Evolutionary conservation across 2,888 invertebrate species (phyloP).

Genomic region (Caenorhabditis becei): DNA sequence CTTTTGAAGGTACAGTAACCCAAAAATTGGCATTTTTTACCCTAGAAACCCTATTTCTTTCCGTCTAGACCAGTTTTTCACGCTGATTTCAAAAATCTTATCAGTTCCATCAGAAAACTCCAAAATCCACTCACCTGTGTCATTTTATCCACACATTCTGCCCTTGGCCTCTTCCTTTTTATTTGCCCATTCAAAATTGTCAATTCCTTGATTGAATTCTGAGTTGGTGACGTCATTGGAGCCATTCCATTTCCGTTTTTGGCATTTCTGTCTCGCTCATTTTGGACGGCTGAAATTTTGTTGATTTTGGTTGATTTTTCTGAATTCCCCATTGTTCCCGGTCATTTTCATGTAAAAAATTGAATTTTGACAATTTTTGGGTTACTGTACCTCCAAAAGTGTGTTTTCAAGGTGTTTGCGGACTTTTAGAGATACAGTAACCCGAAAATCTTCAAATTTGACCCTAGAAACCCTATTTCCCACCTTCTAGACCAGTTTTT

Average conservation of each 20-base stretch:
- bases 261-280: slow-evolving; percentile 72
- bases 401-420: background rate
- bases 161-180: slow-evolving; percentile 48
- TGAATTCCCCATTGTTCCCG: background rate
- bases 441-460: background rate
- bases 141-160: slow-evolving; percentile 43
- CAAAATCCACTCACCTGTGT: slow-evolving; percentile 38
- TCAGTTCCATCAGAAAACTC: too few relatives aligned
- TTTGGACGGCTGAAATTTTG: slow-evolving; percentile 71
- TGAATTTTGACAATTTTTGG: background rate
- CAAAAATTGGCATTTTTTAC: too few relatives aligned
- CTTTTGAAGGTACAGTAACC: background rate
- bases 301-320: background rate
- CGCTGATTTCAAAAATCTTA: too few relatives aligned
- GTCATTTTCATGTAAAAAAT: background rate
- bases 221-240: slow-evolving; percentile 23
- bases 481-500: background rate
- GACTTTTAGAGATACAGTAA: background rate
- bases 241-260: slow-evolving; percentile 50
- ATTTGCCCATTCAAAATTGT: slow-evolving; percentile 59
- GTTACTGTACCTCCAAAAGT: slow-evolving; percentile 9
- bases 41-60: too few relatives aligned
- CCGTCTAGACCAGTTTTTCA: too few relatives aligned
- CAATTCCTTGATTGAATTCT: slow-evolving; percentile 36
- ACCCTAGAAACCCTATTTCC: background rate